A percentile compares a stretch with the other conserved stretches of the same genome.
Evolutionary conservation across 2,888 invertebrate genomes (phyloP).

Genomic region (Conomelus anceps): DNA sequence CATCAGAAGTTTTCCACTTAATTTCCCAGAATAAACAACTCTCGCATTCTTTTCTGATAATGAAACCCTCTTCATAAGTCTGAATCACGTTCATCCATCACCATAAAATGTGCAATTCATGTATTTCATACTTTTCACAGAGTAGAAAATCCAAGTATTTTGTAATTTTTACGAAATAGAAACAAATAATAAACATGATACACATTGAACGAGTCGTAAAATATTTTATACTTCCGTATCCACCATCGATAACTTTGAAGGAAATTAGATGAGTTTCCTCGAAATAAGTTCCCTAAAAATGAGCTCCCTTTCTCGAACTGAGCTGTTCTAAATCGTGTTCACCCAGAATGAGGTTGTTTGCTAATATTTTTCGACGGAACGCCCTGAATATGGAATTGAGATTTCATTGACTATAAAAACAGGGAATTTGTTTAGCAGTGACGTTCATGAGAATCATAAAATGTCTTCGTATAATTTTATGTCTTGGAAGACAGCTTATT

Average conservation of each 20-base stretch:
- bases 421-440: not conserved
- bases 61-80: not conserved
- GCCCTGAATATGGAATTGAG: not conserved
- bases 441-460: not conserved
- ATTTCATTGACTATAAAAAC: not conserved
- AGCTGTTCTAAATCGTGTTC: not conserved
- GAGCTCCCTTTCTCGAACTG: too few relatives aligned
- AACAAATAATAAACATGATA: too few relatives aligned
- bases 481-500: not conserved
- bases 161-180: not conserved
- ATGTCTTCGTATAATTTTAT: not conserved
- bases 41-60: not conserved
- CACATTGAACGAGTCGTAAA: too few relatives aligned
- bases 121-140: not conserved
- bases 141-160: not conserved
- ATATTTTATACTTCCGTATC: not conserved
- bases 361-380: not conserved
- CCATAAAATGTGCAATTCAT: not conserved
- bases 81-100: not conserved
- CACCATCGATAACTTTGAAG: too few relatives aligned
- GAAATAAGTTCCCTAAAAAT: not conserved
- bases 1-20: not conserved
- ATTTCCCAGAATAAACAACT: not conserved
- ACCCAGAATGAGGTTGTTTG: not conserved
- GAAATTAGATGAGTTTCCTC: not conserved